Evolutionary conservation across 1,140 invertebrate genomes (phyloP).

Genomic region (Nomia melanderi): DNA sequence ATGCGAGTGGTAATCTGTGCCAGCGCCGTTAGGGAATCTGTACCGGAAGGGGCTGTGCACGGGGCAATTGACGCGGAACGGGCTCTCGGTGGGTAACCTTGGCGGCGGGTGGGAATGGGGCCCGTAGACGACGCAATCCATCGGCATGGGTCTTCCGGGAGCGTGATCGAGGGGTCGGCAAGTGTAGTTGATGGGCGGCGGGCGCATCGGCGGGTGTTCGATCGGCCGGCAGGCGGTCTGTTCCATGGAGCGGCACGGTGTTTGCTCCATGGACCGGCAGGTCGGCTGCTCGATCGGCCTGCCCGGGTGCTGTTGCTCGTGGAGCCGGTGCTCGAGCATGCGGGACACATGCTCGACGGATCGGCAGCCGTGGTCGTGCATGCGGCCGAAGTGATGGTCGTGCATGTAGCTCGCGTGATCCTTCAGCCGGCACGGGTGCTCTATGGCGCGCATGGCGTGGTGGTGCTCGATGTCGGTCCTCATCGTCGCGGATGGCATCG

Average conservation of each 20-base stretch:
- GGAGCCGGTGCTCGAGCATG: slow-evolving; percentile 70
- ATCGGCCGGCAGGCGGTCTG: slow-evolving; percentile 60
- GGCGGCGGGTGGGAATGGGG: slow-evolving; percentile 73
- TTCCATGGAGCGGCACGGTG: slow-evolving; percentile 56
- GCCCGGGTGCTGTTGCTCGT: slow-evolving; percentile 66
- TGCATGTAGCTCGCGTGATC: slow-evolving; percentile 73
- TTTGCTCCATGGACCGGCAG: slow-evolving; percentile 65
- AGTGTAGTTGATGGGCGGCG: slow-evolving; percentile 73
- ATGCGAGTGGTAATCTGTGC: slow-evolving; percentile 80
- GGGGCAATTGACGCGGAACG: slow-evolving; percentile 81
- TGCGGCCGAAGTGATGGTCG: slow-evolving; percentile 71
- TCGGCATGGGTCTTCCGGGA: slow-evolving; percentile 72
- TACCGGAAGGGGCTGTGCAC: slow-evolving; percentile 85
- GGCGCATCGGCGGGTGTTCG: slow-evolving; percentile 59
- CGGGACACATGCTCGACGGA: slow-evolving; percentile 76
- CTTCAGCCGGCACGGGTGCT: slow-evolving; percentile 76
- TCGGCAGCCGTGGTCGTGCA: slow-evolving; percentile 75
- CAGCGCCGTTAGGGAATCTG: slow-evolving; percentile 82
- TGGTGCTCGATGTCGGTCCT: slow-evolving; percentile 65
- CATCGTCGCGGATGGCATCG: slow-evolving; percentile 51
- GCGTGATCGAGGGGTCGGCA: slow-evolving; percentile 77
- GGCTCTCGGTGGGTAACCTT: slow-evolving; percentile 71
- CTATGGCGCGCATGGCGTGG: slow-evolving; percentile 69
- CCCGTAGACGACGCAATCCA: slow-evolving; percentile 78
- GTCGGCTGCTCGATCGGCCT: slow-evolving; percentile 54